Percentiles rank a stretch among this genome's conserved stretches.
Conservation (phyloP, 2,888 invertebrate genomes). For the Xanthorhoe spadicearia region DNA sequence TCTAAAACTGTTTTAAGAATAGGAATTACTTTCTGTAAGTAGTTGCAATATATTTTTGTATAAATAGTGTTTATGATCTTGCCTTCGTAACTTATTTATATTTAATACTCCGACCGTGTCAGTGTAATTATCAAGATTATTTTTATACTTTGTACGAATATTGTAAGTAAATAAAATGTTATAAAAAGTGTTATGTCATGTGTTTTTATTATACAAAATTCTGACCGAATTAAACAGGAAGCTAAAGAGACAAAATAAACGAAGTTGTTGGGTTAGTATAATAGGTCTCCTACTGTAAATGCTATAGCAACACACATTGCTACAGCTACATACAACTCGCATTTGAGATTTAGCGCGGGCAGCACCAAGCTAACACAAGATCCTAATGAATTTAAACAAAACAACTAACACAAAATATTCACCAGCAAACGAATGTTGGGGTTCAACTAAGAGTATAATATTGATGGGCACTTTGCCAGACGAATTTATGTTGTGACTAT, state of each 20-base stretch:
- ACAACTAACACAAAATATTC: no score
- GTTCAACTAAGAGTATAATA: no score
- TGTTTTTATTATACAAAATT: background rate
- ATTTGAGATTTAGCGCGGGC: no score
- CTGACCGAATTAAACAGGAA: background rate
- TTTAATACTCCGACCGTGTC: background rate
- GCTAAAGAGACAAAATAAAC: background rate
- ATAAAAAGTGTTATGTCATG: background rate
- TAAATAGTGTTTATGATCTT: background rate
- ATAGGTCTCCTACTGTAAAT: background rate
- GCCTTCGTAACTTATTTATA: background rate
- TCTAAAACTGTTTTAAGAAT: background rate
- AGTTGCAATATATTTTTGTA: background rate
- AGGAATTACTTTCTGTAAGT: background rate
- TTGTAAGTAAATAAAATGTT: background rate
- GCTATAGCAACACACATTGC: background rate
- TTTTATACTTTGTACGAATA: slow-evolving; percentile 2
- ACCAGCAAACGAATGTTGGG: no score
- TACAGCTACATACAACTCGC: no score
- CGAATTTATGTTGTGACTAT: no score
- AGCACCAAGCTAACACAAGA: no score
- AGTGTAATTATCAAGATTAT: background rate
- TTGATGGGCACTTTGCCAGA: no score
- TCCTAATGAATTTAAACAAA: no score
- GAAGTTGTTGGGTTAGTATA: no score